phyloP scores from a whole-genome alignment of 2,888 invertebrate species.

The Diaperis boleti region DNA sequence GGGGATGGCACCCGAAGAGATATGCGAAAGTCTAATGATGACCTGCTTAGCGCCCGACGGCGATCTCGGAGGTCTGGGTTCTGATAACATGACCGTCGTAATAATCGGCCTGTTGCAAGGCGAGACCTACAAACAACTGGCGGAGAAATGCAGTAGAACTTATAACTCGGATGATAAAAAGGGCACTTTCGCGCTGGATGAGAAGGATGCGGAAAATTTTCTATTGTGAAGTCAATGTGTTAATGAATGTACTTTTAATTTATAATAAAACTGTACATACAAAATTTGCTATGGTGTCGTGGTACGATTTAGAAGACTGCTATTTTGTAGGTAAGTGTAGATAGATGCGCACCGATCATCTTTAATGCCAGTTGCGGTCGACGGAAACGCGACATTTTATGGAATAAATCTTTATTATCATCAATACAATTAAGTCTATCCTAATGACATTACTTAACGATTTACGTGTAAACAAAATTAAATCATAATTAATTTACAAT shows the following conservation, averaged over 20 bases:
- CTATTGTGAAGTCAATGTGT: slow-evolving; percentile 15
- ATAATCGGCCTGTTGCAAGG: slow-evolving; percentile 82
- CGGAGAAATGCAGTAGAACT: slow-evolving; percentile 52
- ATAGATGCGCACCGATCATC: slow-evolving; percentile 27
- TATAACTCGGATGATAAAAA: slow-evolving; percentile 14
- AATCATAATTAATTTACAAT: slow-evolving; percentile 25
- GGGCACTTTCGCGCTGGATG: slow-evolving; percentile 23
- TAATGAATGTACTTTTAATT: slow-evolving; percentile 34
- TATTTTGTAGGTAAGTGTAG: slow-evolving; percentile 17
- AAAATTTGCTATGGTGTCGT: slow-evolving; percentile 23
- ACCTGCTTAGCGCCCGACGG: slow-evolving; percentile 97
- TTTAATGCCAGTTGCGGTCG: slow-evolving; percentile 26
- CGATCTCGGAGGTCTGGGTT: slow-evolving; percentile 96
- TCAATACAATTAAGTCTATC: slow-evolving; percentile 34
- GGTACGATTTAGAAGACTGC: slow-evolving; percentile 30
- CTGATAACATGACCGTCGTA: slow-evolving; percentile 99
- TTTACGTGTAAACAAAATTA: slow-evolving; percentile 28
- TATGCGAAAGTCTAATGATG: slow-evolving; percentile 96
- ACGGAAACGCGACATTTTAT: slow-evolving; percentile 11
- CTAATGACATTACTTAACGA: slow-evolving; percentile 37
- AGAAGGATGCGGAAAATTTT: slow-evolving; percentile 17
- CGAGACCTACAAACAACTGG: slow-evolving; percentile 64
- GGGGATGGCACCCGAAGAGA: slow-evolving; percentile 90
- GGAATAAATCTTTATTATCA: slow-evolving; percentile 35
- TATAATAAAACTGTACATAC: slow-evolving; percentile 40